Percentiles rank a stretch among this genome's conserved stretches.
phyloP scores from a whole-genome alignment of 2,888 invertebrate species.

The Leptinotarsa peninsularis region DNA sequence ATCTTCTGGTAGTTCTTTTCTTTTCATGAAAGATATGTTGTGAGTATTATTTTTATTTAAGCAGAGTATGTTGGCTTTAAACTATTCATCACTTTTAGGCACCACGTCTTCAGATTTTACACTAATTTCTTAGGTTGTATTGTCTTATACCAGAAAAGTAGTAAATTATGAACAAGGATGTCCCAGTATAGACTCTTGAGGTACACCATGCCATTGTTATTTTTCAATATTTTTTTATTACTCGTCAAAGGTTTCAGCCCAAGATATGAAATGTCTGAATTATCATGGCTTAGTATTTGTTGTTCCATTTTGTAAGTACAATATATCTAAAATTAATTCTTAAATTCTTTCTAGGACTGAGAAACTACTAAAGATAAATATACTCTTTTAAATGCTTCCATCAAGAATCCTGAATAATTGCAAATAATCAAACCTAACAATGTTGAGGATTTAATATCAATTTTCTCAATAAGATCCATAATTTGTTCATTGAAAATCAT shows the following conservation, averaged over 20 bases:
- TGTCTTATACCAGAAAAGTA: not conserved
- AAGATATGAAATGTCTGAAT: no score
- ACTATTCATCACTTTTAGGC: not conserved
- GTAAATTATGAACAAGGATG: conserved; percentile 22
- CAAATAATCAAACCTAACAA: no score
- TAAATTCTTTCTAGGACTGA: no score
- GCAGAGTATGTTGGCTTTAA: not conserved
- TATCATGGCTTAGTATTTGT: no score
- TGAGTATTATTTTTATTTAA: not conserved
- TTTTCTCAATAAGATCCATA: no score
- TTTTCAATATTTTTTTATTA: not conserved
- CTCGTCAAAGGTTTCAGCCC: not conserved
- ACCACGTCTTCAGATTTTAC: not conserved
- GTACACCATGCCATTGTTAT: conserved; percentile 1
- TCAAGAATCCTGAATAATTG: no score
- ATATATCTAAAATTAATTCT: no score
- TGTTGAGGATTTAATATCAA: no score
- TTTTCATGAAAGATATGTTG: not conserved
- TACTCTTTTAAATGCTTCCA: no score
- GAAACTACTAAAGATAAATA: no score
- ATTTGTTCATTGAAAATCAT: no score
- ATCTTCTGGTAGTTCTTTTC: not conserved
- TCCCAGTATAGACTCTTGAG: conserved; percentile 45
- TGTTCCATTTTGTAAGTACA: no score
- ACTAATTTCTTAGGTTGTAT: not conserved